These are phyloP conservation scores for Andrena dorsata DNA, from an alignment of 2,888 invertebrate species.

Conservation along the genomic window DNA sequence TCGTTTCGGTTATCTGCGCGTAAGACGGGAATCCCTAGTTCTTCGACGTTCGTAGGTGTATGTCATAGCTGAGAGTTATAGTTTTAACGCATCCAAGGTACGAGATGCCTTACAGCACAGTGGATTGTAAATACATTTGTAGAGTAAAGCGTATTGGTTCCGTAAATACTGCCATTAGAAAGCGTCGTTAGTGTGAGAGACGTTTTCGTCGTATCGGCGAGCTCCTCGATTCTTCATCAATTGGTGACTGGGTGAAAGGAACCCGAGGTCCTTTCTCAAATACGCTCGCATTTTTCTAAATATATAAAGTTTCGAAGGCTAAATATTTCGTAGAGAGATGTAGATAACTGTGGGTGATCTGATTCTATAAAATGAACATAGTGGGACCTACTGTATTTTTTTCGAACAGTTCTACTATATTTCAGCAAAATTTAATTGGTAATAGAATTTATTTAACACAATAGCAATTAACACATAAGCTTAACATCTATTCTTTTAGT, in stretches of 20 bases:
- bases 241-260: slow-evolving; percentile 20
- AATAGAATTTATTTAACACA: too few relatives aligned
- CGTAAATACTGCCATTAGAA: slow-evolving; percentile 72
- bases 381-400: too few relatives aligned
- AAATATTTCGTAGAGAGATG: too few relatives aligned
- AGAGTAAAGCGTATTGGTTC: slow-evolving; percentile 55
- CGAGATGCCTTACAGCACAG: slow-evolving; percentile 47
- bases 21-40: slow-evolving; percentile 37
- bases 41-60: slow-evolving; percentile 48
- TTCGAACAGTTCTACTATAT: too few relatives aligned
- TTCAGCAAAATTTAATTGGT: too few relatives aligned
- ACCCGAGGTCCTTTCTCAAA: slow-evolving; percentile 10
- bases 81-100: slow-evolving; percentile 50
- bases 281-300: background rate
- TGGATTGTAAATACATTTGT: slow-evolving; percentile 65
- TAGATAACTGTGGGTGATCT: too few relatives aligned
- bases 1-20: background rate
- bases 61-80: slow-evolving; percentile 42
- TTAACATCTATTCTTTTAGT: too few relatives aligned
- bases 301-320: too few relatives aligned
- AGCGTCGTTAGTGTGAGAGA: slow-evolving; percentile 60
- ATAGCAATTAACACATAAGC: too few relatives aligned
- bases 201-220: slow-evolving; percentile 43
- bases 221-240: slow-evolving; percentile 42
- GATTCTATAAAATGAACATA: too few relatives aligned